phyloP scores from a whole-genome alignment of 2,888 invertebrate species.

The Mimumesa dahlbomi region DNA sequence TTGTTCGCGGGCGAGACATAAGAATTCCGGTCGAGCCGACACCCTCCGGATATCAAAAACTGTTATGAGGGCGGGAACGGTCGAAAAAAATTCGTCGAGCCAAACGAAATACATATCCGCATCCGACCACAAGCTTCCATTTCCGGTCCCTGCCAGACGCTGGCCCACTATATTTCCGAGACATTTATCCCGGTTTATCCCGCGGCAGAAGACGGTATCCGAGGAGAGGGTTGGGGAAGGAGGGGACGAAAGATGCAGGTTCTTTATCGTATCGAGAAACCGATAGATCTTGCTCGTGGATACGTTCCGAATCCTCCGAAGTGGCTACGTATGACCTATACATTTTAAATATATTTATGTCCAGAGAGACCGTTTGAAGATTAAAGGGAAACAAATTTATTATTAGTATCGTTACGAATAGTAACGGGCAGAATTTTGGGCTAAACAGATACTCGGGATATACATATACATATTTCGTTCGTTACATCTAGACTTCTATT shows the following conservation, averaged over 20 bases:
- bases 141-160: constrained; percentile 79
- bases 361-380: too few relatives aligned
- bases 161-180: constrained; percentile 81
- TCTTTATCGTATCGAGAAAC: constrained; percentile 46
- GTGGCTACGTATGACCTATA: constrained; percentile 15
- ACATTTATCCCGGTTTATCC: constrained; percentile 83
- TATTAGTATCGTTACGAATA: too few relatives aligned
- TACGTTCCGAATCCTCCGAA: constrained; percentile 37
- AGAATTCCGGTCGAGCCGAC: constrained; percentile 33
- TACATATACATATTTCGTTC: constrained; percentile 31
- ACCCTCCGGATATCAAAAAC: constrained; percentile 78
- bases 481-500: constrained; percentile 46
- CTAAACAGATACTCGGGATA: too few relatives aligned
- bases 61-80: constrained; percentile 67
- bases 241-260: constrained; percentile 9
- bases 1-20: constrained; percentile 7
- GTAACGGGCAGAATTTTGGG: too few relatives aligned
- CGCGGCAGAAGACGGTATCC: constrained; percentile 52
- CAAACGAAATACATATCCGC: constrained; percentile 81
- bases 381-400: too few relatives aligned
- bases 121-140: constrained; percentile 83
- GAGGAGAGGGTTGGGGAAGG: constrained; percentile 23
- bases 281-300: constrained; percentile 60
- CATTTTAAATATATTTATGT: too few relatives aligned
- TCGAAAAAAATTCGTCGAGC: constrained; percentile 74